These are phyloP conservation scores for Acheta domesticus DNA, from an alignment of 2,888 invertebrate species.

Conservation along the genomic window DNA sequence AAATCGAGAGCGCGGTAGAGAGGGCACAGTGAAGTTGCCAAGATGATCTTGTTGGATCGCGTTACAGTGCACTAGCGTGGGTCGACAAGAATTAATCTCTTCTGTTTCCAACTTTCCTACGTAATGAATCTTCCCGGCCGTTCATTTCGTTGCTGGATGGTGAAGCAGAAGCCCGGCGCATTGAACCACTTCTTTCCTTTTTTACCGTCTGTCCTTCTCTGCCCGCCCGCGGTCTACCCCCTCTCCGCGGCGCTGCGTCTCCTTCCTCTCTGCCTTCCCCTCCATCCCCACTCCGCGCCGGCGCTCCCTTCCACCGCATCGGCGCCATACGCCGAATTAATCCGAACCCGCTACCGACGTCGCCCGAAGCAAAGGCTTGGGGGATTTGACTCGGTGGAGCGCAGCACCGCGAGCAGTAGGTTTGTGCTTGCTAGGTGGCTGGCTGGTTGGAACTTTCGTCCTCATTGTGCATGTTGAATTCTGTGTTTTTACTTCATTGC, in stretches of 20 bases:
- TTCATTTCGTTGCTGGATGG: conserved; percentile 31
- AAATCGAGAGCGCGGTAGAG: too few relatives aligned
- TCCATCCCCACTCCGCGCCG: conserved; percentile 28
- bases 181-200: conserved; percentile 30
- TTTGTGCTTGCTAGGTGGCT: conserved; percentile 35
- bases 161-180: conserved; percentile 29
- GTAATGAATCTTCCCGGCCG: conserved; percentile 26
- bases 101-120: conserved; percentile 28
- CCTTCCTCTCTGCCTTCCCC: conserved; percentile 24
- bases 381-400: conserved; percentile 33
- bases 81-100: conserved; percentile 32
- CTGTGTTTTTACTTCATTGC: conserved; percentile 31
- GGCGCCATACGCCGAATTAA: conserved; percentile 31
- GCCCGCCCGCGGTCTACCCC: conserved; percentile 21
- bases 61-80: not conserved
- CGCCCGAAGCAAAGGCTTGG: conserved; percentile 34
- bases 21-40: not conserved
- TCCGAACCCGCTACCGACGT: conserved; percentile 34
- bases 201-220: conserved; percentile 26
- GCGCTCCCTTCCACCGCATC: conserved; percentile 22
- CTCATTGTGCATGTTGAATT: conserved; percentile 25
- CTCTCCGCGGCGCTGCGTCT: conserved; percentile 11
- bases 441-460: conserved; percentile 31
- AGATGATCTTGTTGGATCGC: conserved; percentile 18
- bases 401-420: conserved; percentile 34